Conservation (phyloP, 2,888 invertebrate species). For the Trachelus stipa region DNA sequence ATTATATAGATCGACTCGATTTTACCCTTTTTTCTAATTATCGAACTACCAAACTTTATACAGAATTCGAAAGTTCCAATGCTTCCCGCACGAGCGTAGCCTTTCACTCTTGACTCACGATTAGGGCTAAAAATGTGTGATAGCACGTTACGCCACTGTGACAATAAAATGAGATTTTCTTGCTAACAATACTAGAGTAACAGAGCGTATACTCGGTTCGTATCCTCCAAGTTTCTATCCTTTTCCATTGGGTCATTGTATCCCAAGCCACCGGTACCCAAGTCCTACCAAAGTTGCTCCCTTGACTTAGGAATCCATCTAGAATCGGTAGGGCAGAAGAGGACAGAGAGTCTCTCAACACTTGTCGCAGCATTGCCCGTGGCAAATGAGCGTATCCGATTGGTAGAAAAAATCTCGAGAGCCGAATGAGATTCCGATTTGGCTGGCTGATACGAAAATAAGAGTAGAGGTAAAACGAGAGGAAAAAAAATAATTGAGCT, state of each 20-base stretch:
- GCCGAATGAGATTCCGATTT: slow-evolving; percentile 31
- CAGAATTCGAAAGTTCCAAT: background rate
- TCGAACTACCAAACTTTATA: background rate
- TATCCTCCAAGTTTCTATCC: slow-evolving; percentile 13
- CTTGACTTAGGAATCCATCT: background rate
- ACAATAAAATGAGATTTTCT: slow-evolving; percentile 27
- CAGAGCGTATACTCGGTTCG: slow-evolving; percentile 2
- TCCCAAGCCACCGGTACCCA: background rate
- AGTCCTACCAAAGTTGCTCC: background rate
- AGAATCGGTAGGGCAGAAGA: slow-evolving; percentile 4
- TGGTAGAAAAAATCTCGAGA: slow-evolving; percentile 27
- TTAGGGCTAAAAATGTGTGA: background rate
- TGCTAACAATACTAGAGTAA: slow-evolving; percentile 23
- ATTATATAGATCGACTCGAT: background rate
- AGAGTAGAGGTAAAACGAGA: background rate
- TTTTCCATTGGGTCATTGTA: background rate
- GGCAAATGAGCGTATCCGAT: slow-evolving; percentile 28
- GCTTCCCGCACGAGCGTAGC: background rate
- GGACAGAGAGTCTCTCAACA: slow-evolving; percentile 8
- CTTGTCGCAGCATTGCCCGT: slow-evolving; percentile 29
- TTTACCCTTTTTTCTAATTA: background rate
- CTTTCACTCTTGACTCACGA: background rate
- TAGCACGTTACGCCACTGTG: slow-evolving; percentile 15
- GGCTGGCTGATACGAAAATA: background rate
- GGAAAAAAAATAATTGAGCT: background rate